Base-by-base conservation (phyloP, 2,113 vertebrate species). In the Smithornis capensis region DNA sequence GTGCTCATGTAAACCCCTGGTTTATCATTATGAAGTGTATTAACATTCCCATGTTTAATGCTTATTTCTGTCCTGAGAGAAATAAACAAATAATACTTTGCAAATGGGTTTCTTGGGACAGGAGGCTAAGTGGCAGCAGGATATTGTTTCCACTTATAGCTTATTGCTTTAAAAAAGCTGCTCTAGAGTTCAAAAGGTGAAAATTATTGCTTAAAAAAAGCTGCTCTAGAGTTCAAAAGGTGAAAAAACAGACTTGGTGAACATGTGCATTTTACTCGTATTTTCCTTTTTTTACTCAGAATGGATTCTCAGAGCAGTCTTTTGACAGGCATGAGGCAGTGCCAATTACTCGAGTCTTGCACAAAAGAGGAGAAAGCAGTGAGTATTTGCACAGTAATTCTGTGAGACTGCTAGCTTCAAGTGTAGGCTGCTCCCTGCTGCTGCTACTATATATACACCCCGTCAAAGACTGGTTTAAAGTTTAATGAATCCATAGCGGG, bases 11-110 rank as follows among this genome's bases (percentile, higher is more conserved):
- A 97, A 96, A 79, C 83, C 92, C 92, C 89, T 90, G 83, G 94
- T 86, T 92, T 92, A 74, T 91, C 88, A 83, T 93, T 85, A 91
- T 83, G 82, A 79, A 93, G 59, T 53, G 31, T 94, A 90, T 93
- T 97, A 96, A 83, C 52, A 45, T 92, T 84, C 67, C 78, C 55
- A 22, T 83, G 84, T 90, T 96, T 97, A 85, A 94, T 81, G 77
- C 77, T 94, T 95, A 93, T 95, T 97, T 97, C 94, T 69, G 45
- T 94, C 84, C 67, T 90, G 94, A 94, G 95, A 94, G 83, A 97
- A 94, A 96, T 89, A 96, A 94, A 91, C 60, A 84, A 93, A 97
- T 93, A 88, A 50, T 77, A 86, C 15, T 95, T 96, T 63, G 57
- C 74, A 82, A 95, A 87, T 67, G 29, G 25, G 16, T 94, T 89